Evolutionary conservation across 2,797 vertebrate species (phyloP).

Genomic region (Botia kubotai): DNA sequence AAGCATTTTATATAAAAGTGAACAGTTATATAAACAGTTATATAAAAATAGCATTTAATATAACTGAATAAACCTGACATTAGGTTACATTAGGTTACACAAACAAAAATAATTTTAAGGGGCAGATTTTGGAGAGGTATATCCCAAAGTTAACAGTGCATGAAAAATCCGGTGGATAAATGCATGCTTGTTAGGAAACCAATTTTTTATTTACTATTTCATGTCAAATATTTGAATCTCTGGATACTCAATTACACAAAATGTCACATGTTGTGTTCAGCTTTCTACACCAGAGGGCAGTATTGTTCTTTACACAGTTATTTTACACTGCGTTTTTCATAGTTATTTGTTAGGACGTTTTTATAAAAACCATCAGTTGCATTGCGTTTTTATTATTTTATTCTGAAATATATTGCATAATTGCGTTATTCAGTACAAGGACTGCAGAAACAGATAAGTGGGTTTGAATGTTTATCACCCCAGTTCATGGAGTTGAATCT

Average conservation of each 20-base stretch:
- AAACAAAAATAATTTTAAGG: background rate
- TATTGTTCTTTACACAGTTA: constrained; percentile 15
- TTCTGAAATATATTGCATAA: constrained; percentile 29
- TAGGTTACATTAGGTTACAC: background rate
- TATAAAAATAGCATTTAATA: background rate
- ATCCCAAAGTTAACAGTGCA: too few species aligned
- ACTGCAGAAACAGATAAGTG: constrained; percentile 15
- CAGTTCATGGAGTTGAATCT: constrained; percentile 2
- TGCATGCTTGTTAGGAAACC: too few species aligned
- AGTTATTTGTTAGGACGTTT: too few species aligned
- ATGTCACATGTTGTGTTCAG: background rate
- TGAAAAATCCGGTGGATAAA: too few species aligned
- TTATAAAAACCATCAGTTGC: background rate
- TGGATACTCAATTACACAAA: background rate
- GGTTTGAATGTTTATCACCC: background rate
- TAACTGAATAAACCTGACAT: background rate
- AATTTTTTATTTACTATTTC: too few species aligned
- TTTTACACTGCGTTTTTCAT: background rate
- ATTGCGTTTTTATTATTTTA: constrained; percentile 29
- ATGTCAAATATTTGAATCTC: too few species aligned
- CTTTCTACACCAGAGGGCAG: constrained; percentile 51
- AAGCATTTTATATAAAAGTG: too few species aligned
- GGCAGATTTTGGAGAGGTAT: too few species aligned
- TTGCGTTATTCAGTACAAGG: constrained; percentile 24
- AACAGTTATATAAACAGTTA: too few species aligned